A percentile compares a stretch with the other conserved stretches of the same genome.
These are phyloP conservation scores for Oryzias curvinotus DNA, from an alignment of 2,113 vertebrate genomes.

Conservation along the genomic window DNA sequence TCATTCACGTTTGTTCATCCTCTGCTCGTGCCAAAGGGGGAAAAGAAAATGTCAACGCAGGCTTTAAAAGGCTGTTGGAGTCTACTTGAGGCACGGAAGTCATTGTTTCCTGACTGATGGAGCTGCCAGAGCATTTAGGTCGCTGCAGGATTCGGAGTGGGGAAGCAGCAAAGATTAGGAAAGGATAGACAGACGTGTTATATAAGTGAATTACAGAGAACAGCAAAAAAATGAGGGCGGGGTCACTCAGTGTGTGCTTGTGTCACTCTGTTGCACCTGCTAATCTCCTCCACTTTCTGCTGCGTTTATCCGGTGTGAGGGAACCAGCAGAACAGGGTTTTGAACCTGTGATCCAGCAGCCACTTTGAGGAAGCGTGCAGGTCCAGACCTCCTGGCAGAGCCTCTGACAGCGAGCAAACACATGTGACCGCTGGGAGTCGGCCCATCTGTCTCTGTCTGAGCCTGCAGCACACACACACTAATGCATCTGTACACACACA, in stretches of 20 bases:
- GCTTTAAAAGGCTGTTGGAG: constrained; percentile 2
- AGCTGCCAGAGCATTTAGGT: constrained; percentile 33
- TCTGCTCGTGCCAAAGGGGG: constrained; percentile 28
- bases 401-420: constrained; percentile 54
- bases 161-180: constrained; percentile 10
- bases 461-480: constrained; percentile 3
- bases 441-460: constrained; percentile 68
- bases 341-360: constrained; percentile 39
- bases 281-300: constrained; percentile 2
- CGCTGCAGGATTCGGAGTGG: constrained; percentile 3
- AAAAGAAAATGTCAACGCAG: neutral
- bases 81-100: neutral
- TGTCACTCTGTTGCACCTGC: constrained; percentile 1
- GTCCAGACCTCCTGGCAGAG: constrained; percentile 56
- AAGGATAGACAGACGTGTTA: constrained; percentile 15
- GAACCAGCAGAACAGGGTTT: constrained; percentile 40
- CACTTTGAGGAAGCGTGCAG: constrained; percentile 10
- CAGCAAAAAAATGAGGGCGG: neutral
- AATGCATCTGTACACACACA: neutral
- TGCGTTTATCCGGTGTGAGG: constrained; percentile 11
- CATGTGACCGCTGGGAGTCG: constrained; percentile 59
- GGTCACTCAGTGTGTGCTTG: neutral
- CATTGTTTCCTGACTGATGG: constrained; percentile 15
- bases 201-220: neutral
- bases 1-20: constrained; percentile 46